Evolutionary conservation across 2,113 vertebrate genomes (phyloP), one percentile per base, ranked within the genome.

Genomic region (Pseudorasbora parva): DNA sequence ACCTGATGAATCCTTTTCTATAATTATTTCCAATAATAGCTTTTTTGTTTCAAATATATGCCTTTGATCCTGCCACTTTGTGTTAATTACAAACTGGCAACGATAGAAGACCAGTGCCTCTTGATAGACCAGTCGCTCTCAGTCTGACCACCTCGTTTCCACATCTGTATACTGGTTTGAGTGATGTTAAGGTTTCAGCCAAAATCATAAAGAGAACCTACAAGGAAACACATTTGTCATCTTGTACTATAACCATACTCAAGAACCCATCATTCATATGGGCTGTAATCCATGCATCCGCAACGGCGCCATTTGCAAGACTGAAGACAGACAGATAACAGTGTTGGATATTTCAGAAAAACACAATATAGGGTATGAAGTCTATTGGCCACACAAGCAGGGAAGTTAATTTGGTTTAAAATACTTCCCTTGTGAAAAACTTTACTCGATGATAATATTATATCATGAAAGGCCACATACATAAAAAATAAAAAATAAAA

Each of bases 1-100:
- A 59, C 77, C 85, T 84, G 79, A 85, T 81, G 62, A 66, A 77
- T 85, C 90, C 90, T 66, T 23, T 51, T 57, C 91, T 91, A 79
- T 91, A 94, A 94, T 85, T 93, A 84, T 90, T 60, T 78, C 66
- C 84, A 84, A 90, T 84, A 93, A 90, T 92, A 93, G 88, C 78
- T 86, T 81, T 89, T 93, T 90, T 66, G 88, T 83, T 88, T 86
- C 15, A 54, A 86, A 88, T 56, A 82, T 47, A 7, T 64, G 23
- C 5, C 88, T 92, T 92, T 93, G 88, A 92, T 93, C 89, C 62
- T 79, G 76, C 86, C 62, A 49, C 84, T 84, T 75, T 83, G 86
- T 45, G 77, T 85, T 89, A 93, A 94, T 92, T 92, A 92, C 87
- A 86, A 85, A 86, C 87, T 72, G 78, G 82, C 85, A 88, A 91